Percentiles rank a stretch among this genome's conserved stretches.
Evolutionary conservation across 2,888 invertebrate species (phyloP).

Genomic region (Proisotoma minuta): DNA sequence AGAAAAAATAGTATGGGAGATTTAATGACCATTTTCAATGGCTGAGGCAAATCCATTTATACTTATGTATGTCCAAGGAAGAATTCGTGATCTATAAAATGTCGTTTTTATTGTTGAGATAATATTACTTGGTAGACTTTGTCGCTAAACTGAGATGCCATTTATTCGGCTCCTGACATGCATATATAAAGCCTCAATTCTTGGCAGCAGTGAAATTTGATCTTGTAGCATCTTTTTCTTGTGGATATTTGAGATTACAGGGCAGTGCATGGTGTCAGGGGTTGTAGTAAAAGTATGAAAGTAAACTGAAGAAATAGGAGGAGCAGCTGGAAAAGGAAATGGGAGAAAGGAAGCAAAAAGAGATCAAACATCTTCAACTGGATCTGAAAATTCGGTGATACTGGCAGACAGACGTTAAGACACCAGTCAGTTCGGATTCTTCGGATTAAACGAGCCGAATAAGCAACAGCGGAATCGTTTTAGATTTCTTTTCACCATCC

Average conservation of each 20-base stretch:
- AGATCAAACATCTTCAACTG: conserved; percentile 13
- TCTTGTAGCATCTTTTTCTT: background rate
- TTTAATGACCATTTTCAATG: no score
- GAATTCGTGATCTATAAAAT: no score
- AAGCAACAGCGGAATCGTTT: background rate
- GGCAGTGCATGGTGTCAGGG: background rate
- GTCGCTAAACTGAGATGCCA: no score
- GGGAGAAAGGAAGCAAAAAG: background rate
- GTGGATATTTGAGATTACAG: background rate
- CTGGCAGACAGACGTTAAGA: background rate
- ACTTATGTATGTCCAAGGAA: no score
- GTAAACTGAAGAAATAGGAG: conserved; percentile 2
- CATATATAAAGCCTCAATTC: no score
- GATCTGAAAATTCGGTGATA: background rate
- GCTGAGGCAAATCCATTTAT: no score
- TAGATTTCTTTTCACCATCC: background rate
- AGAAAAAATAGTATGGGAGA: no score
- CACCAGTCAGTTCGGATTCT: background rate
- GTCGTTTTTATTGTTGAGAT: no score
- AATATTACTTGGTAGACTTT: no score
- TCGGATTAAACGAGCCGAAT: no score
- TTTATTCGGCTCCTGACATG: no score
- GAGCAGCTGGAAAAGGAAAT: conserved; percentile 1
- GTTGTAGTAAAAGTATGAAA: background rate
- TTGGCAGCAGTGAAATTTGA: no score